phyloP scores from a whole-genome alignment of 2,888 invertebrate genomes.

The Meteorus cinctellus region DNA sequence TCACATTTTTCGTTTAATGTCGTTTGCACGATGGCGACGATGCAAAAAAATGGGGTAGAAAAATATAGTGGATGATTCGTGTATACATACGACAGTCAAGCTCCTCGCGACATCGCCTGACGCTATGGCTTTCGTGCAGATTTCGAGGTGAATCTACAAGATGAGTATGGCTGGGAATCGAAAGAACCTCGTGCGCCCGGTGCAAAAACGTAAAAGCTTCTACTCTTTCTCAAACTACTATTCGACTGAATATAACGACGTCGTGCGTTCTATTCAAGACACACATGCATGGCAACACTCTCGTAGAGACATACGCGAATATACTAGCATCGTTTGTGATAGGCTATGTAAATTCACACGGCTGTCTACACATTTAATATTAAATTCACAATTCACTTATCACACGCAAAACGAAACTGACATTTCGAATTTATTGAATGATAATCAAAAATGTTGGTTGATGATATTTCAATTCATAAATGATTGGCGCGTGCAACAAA shows the following conservation, averaged over 20 bases:
- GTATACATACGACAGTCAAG: conserved; percentile 13
- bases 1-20: conserved; percentile 17
- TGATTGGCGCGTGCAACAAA: too few relatives aligned
- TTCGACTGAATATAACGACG: conserved; percentile 5
- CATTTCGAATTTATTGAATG: too few relatives aligned
- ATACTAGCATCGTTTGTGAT: neutral
- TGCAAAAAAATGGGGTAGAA: neutral
- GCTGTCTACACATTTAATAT: too few relatives aligned
- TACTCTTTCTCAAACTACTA: conserved; percentile 9
- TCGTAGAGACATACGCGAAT: too few relatives aligned
- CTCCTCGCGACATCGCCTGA: neutral
- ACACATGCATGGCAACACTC: neutral
- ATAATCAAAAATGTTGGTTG: too few relatives aligned
- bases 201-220: conserved; percentile 11
- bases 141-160: conserved; percentile 10
- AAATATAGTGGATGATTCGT: neutral
- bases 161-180: conserved; percentile 15
- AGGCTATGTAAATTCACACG: neutral
- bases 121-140: conserved; percentile 13
- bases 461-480: too few relatives aligned
- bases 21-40: conserved; percentile 5
- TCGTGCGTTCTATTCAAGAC: conserved; percentile 9
- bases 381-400: too few relatives aligned
- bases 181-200: conserved; percentile 4
- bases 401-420: too few relatives aligned